A percentile compares a stretch with the other conserved stretches of the same genome.
Conservation (phyloP, 92 coral and sea anemone species). For the Paramuricea clavata region DNA sequence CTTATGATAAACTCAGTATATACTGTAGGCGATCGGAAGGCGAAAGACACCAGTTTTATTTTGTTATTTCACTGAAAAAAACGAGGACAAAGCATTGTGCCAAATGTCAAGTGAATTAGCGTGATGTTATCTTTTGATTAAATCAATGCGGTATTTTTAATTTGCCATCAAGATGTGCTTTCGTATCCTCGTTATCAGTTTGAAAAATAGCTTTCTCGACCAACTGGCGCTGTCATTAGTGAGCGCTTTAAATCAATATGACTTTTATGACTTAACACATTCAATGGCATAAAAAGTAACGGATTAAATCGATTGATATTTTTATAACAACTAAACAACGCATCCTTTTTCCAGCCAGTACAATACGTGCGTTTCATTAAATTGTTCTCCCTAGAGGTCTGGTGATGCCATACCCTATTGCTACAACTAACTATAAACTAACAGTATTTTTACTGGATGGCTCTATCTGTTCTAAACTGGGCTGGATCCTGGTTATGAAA, state of each 20-base stretch:
- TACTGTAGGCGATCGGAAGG: too few relatives aligned
- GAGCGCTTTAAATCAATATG: not conserved
- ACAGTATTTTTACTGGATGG: not conserved
- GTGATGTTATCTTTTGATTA: constrained; percentile 33
- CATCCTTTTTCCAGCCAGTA: too few relatives aligned
- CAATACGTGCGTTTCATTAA: too few relatives aligned
- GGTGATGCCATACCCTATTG: too few relatives aligned
- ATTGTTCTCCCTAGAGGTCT: too few relatives aligned
- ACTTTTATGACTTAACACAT: not conserved
- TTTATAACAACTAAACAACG: too few relatives aligned
- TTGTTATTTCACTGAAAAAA: not conserved
- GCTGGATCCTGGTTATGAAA: too few relatives aligned
- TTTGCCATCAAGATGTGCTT: constrained; percentile 7
- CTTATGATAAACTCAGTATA: too few relatives aligned
- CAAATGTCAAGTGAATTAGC: constrained; percentile 10
- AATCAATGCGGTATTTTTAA: constrained; percentile 39
- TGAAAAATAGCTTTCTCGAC: constrained; percentile 40
- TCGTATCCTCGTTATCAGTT: constrained; percentile 50
- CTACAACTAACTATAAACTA: too few relatives aligned
- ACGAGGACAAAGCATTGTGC: not conserved
- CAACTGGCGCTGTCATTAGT: constrained; percentile 26
- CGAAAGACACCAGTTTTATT: too few relatives aligned
- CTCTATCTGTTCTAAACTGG: not conserved
- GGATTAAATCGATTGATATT: not conserved
- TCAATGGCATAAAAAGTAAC: not conserved